Conservation (phyloP, 2,888 invertebrate genomes). For the Parnassius smintheus region DNA sequence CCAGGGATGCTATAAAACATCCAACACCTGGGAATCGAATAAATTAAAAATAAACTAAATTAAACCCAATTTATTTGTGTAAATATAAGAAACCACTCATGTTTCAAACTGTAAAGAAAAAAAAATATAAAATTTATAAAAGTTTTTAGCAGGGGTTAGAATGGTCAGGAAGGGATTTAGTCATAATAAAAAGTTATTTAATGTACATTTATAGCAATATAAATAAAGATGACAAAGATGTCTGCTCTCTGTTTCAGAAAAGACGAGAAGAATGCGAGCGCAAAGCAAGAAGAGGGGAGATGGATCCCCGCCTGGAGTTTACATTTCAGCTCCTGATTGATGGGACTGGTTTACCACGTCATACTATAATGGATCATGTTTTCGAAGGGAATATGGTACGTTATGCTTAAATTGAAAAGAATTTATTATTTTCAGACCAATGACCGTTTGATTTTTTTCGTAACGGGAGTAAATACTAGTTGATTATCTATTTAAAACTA, state of each 20-base stretch:
- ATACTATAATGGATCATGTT: slow-evolving; percentile 94
- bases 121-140: too few relatives aligned
- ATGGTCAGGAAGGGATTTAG: too few relatives aligned
- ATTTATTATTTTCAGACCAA: too few relatives aligned
- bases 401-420: not conserved
- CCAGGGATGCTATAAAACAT: too few relatives aligned
- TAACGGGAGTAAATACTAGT: not conserved
- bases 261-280: slow-evolving; percentile 95
- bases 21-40: too few relatives aligned
- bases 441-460: not conserved
- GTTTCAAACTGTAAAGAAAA: too few relatives aligned
- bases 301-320: slow-evolving; percentile 95
- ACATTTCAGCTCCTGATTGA: slow-evolving; percentile 93
- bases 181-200: too few relatives aligned
- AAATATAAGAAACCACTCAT: too few relatives aligned
- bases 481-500: slow-evolving; percentile 18
- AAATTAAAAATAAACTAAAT: too few relatives aligned
- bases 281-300: slow-evolving; percentile 93
- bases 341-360: slow-evolving; percentile 89
- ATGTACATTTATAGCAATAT: too few relatives aligned
- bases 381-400: slow-evolving; percentile 93
- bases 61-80: too few relatives aligned
- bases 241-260: slow-evolving; percentile 54
- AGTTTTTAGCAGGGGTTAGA: too few relatives aligned
- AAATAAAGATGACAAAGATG: not conserved